Evolutionary conservation across 2,888 invertebrate genomes (phyloP).

Genomic region (Morpho helenor): DNA sequence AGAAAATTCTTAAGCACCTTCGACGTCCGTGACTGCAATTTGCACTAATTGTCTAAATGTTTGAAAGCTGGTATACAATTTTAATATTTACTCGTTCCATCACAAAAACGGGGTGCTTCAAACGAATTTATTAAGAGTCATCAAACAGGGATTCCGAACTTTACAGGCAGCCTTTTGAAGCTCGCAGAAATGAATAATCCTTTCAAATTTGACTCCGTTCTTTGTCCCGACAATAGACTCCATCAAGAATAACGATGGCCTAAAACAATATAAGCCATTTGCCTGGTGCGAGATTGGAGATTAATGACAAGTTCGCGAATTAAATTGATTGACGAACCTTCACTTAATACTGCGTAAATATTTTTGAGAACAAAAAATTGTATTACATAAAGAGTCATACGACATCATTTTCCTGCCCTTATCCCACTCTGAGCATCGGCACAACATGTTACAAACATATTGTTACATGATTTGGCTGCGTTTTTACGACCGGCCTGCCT

Average conservation of each 20-base stretch:
- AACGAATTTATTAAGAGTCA: conserved; percentile 53
- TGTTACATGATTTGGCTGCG: too few relatives aligned
- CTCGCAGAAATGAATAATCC: conserved; percentile 66
- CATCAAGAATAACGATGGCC: conserved; percentile 69
- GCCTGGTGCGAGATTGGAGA: conserved; percentile 32
- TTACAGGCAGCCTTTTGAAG: conserved; percentile 42
- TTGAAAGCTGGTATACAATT: too few relatives aligned
- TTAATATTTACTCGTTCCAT: conserved; percentile 19
- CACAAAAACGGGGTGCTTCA: conserved; percentile 12
- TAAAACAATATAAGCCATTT: conserved; percentile 71
- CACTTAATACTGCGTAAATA: conserved; percentile 2
- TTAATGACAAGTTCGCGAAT: conserved; percentile 32
- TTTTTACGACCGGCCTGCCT: too few relatives aligned
- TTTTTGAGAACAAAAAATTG: too few relatives aligned
- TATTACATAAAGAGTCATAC: too few relatives aligned
- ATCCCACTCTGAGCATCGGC: too few relatives aligned
- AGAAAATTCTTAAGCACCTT: too few relatives aligned
- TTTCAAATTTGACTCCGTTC: conserved; percentile 57
- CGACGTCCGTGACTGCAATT: too few relatives aligned
- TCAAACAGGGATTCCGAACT: conserved; percentile 50
- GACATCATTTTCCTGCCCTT: too few relatives aligned
- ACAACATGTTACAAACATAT: too few relatives aligned
- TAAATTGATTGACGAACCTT: conserved; percentile 26
- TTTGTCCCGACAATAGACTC: conserved; percentile 63
- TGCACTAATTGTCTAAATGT: too few relatives aligned